Evolutionary conservation across 2,797 vertebrate genomes (phyloP).

Genomic region (Heliangelus exortis): DNA sequence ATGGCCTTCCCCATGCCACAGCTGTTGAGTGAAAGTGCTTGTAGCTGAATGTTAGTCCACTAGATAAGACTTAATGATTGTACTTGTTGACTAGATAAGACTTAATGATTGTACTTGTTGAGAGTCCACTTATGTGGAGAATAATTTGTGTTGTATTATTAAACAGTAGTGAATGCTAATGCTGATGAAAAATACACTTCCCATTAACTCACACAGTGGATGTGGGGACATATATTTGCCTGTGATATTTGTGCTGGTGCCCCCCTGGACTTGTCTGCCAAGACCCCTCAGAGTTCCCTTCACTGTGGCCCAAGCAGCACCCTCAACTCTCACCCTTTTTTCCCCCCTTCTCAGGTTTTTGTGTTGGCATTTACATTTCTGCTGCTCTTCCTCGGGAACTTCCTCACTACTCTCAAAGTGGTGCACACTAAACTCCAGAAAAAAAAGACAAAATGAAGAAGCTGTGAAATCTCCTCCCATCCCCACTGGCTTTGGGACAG

Average conservation of each 20-base stretch:
- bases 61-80: neutral
- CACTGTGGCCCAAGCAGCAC: neutral
- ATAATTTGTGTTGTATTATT: neutral
- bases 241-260: neutral
- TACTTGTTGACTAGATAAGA: neutral
- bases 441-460: constrained; percentile 86
- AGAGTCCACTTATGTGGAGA: neutral
- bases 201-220: neutral
- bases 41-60: neutral
- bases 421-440: constrained; percentile 94
- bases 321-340: neutral
- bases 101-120: neutral
- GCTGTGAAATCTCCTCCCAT: constrained; percentile 56
- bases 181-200: too few relatives aligned
- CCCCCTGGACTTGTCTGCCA: neutral
- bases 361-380: constrained; percentile 94
- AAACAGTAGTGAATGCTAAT: neutral
- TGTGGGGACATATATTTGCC: neutral
- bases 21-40: neutral
- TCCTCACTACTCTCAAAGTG: constrained; percentile 95
- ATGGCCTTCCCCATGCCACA: neutral
- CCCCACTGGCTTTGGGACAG: neutral
- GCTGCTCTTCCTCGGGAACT: constrained; percentile 95
- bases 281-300: neutral
- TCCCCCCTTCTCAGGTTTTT: constrained; percentile 82